Conservation (phyloP, 2,888 invertebrate species). For the Rambutsinella grinnellia region DNA sequence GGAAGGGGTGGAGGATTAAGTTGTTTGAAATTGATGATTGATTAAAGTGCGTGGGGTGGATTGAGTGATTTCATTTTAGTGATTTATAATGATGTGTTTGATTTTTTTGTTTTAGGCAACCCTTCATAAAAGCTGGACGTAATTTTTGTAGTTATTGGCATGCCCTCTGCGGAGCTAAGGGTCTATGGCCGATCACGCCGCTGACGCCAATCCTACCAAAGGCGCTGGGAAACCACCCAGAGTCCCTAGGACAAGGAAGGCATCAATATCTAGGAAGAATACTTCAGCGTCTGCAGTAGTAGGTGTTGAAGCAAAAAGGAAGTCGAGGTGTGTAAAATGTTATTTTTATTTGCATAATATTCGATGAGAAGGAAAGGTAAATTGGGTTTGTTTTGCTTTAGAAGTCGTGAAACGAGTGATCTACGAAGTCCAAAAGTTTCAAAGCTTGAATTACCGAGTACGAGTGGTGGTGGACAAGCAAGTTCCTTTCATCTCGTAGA, state of each 20-base stretch:
- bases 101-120: conserved; percentile 38
- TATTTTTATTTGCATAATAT: too few species aligned
- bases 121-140: conserved; percentile 45
- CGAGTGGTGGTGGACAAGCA: conserved; percentile 10
- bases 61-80: neutral
- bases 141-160: conserved; percentile 64
- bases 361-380: neutral
- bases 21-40: neutral
- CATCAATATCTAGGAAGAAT: conserved; percentile 48
- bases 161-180: conserved; percentile 71
- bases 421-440: conserved; percentile 46
- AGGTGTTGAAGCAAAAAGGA: conserved; percentile 56
- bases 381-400: conserved; percentile 7
- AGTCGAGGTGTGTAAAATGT: conserved; percentile 44
- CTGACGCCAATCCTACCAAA: conserved; percentile 66
- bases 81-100: conserved; percentile 4
- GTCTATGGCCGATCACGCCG: conserved; percentile 68
- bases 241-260: conserved; percentile 64
- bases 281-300: conserved; percentile 51
- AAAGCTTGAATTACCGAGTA: conserved; percentile 27
- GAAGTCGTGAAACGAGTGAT: conserved; percentile 43
- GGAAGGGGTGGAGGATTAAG: neutral
- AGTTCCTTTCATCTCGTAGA: conserved; percentile 13
- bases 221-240: conserved; percentile 68
- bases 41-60: too few species aligned